Evolutionary conservation across 2,113 vertebrate genomes (phyloP), one percentile per base, ranked within the genome.

Genomic region (Sitta europaea): DNA sequence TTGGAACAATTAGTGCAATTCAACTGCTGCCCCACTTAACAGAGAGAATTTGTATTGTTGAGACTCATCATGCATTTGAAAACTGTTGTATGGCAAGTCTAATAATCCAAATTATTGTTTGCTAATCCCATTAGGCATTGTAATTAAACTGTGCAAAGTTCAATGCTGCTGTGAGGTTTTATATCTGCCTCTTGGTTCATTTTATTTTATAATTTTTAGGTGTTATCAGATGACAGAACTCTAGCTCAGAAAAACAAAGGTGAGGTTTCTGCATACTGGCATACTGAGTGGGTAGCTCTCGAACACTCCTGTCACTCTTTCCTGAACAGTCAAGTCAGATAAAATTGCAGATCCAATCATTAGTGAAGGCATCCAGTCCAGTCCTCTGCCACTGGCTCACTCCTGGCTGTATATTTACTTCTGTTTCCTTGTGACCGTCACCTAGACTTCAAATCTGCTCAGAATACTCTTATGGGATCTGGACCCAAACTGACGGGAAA

Each of bases 61-160:
- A 68, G 67, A 88, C 92, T 79, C 2, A 14, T 76, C 71, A 42
- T 38, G 50, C 33, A 58, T 90, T 68, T 82, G 66, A 82, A 94
- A 93, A 66, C 38, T 65, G 50, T 50, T 91, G 50, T 79, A 74
- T 59, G 55, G 85, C 35, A 94, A 94, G 75, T 85, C 61, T 70
- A 93, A 61, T 82, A 96, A 95, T 88, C 78, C 78, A 90, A 95
- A 90, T 86, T 75, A 86, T 90, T 73, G 31, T 83, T 88, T 92
- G 62, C 48, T 91, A 91, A 88, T 94, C 71, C 94, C 93, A 71
- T 79, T 73, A 88, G 28, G 67, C 12, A 73, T 88, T 89, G 96
- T 91, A 93, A 94, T 90, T 76, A 88, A 94, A 90, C 51, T 68
- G 58, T 80, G 40, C 25, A 55, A 90, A 92, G 70, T 92, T 91